These are phyloP conservation scores for Catharus minimus DNA, from an alignment of 2,113 vertebrate species.

Conservation along the genomic window DNA sequence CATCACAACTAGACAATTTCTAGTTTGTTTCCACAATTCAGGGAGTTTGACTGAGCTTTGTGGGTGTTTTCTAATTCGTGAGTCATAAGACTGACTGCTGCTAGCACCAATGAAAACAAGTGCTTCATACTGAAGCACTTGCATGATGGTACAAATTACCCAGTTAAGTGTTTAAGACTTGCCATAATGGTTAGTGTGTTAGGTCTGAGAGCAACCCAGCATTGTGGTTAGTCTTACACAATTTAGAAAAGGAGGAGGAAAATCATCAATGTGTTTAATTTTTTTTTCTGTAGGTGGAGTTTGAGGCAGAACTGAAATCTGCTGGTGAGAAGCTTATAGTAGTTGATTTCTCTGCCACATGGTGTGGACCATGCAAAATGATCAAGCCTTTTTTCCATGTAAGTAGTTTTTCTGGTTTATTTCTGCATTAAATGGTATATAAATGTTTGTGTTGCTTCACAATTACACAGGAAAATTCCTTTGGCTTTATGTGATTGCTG, in stretches of 20 bases:
- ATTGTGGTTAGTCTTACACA: neutral
- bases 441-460: neutral
- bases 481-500: neutral
- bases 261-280: neutral
- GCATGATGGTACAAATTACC: neutral
- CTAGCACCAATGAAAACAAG: neutral
- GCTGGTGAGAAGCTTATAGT: slow-evolving; percentile 83
- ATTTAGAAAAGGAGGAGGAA: rapidly evolving
- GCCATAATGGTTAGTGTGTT: neutral
- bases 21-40: neutral
- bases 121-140: neutral
- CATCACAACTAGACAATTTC: neutral
- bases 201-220: neutral
- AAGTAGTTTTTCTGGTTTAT: slow-evolving; percentile 54
- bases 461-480: neutral
- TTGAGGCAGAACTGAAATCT: slow-evolving; percentile 56
- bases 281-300: slow-evolving; percentile 67
- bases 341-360: slow-evolving; percentile 89
- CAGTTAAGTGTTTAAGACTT: neutral
- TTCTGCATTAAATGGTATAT: neutral
- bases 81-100: neutral
- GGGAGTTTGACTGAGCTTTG: neutral
- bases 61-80: neutral
- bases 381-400: slow-evolving; percentile 83
- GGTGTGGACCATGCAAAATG: slow-evolving; percentile 89